Evolutionary conservation across 2,797 vertebrate species (phyloP), one percentile per base, ranked within the genome.

Genomic region (Sebastiscus albofasciatus): DNA sequence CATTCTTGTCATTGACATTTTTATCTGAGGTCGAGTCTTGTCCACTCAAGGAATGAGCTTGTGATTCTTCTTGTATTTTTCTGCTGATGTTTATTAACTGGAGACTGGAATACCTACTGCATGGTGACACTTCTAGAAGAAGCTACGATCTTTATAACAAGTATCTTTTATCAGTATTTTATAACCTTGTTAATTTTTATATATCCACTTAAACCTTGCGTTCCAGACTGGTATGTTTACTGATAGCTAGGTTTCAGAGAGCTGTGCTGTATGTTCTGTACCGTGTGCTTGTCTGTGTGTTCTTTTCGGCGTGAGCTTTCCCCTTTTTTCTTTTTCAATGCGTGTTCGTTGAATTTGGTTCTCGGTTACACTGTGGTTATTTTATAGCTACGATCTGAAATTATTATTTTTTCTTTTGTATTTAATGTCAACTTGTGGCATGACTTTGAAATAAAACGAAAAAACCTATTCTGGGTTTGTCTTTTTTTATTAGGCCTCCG

Each of bases 341-440:
- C 79, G 82, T 86, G 87, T 87, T 89, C 6, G 54, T 90, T 85
- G 64, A 56, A 34, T 94, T 94, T 79, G 54, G 75, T 93, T 93
- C 93, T 96, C 89, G 93, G 92, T 95, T 94, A 94, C 96, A 96
- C 95, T 96, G 96, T 96, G 95, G 91, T 96, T 95, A 91, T 96
- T 95, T 96, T 94, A 90, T 95, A 96, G 93, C 91, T 95, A 86
- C 84, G 67, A 89, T 88, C 85, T 88, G 77, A 87, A 91, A 81
- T 80, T 83, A 83, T 88, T 79, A 84, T 89, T 95, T 94, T 94
- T 94, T 93, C 85, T 96, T 96, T 96, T 96, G 92, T 96, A 96
- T 96, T 95, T 95, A 94, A 96, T 95, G 95, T 96, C 95, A 96
- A 96, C 92, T 96, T 96, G 95, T 96, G 96, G 96, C 96, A 96